Evolutionary conservation across 2,113 vertebrate species (phyloP), one percentile per base, ranked within the genome.

Genomic region (Calonectris borealis): DNA sequence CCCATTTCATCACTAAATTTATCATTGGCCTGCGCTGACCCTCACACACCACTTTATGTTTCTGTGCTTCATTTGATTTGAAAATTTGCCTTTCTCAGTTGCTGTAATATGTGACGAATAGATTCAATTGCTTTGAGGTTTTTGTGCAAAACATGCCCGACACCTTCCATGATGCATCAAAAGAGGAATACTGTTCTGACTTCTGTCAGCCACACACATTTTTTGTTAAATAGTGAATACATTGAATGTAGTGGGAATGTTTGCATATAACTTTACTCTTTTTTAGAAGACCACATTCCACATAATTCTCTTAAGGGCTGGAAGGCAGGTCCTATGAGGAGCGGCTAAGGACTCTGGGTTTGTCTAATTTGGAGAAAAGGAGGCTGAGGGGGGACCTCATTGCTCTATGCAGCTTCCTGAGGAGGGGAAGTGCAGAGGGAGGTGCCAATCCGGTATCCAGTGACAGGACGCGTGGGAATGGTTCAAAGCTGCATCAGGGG

Each of bases 21-120:
- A 48, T 88, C 44, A 48, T 3, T 80, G 57, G 40, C 60, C 84
- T 62, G 25, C 66, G 61, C 36, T 87, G 81, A 93, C 48, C 86
- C 54, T 3, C 49, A 90, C 34, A 66, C 14, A 69, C 57, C 22
- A 57, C 36, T 86, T 73, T 65, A 40, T 21, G 8, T 86, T 86
- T 84, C 44, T 76, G 48, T 81, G 4, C 16, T 82, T 85, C 12
- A 25, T 75, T 77, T 91, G 26, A 90, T 83, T 93, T 80, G 55
- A 82, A 96, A 90, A 91, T 87, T 76, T 84, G 40, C 38, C 58
- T 96, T 95, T 44, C 42, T 84, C 58, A 76, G 77, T 58, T 93
- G 34, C 34, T 62, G 6, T 73, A 73, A 48, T 79, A 49, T 38
- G 11, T 89, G 66, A 87, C n/a, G 85, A 85, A 83, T 76, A 65